Conservation (phyloP, 2,797 vertebrate species). For the Ibycter americanus region DNA sequence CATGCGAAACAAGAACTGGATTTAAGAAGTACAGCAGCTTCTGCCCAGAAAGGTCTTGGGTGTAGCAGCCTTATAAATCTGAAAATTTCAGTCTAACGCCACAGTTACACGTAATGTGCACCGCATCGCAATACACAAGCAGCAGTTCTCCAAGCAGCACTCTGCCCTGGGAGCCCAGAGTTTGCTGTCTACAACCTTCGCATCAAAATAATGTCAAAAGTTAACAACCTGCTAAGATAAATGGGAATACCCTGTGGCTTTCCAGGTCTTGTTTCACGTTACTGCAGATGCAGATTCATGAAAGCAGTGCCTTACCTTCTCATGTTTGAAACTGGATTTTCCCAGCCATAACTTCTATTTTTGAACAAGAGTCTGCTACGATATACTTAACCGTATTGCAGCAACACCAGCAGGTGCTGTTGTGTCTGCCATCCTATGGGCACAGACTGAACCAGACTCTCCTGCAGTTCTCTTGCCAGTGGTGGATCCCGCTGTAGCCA, state of each 20-base stretch:
- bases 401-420: neutral
- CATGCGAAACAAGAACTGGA: neutral
- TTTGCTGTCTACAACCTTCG: neutral
- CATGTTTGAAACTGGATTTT: neutral
- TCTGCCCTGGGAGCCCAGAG: neutral
- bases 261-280: neutral
- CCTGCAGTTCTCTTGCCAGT: neutral
- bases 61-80: neutral
- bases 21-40: neutral
- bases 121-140: neutral
- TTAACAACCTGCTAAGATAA: neutral
- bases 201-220: neutral
- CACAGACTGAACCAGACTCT: fast-evolving
- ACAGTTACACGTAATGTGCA: fast-evolving
- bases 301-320: neutral
- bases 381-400: fast-evolving
- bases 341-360: neutral
- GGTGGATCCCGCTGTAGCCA: neutral
- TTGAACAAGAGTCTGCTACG: neutral
- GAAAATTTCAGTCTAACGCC: neutral
- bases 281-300: neutral
- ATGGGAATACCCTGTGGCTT: neutral
- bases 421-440: neutral
- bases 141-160: neutral
- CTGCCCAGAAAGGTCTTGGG: neutral